phyloP scores from a whole-genome alignment of 2,888 invertebrate species.

The Tetheella fluctuosa region DNA sequence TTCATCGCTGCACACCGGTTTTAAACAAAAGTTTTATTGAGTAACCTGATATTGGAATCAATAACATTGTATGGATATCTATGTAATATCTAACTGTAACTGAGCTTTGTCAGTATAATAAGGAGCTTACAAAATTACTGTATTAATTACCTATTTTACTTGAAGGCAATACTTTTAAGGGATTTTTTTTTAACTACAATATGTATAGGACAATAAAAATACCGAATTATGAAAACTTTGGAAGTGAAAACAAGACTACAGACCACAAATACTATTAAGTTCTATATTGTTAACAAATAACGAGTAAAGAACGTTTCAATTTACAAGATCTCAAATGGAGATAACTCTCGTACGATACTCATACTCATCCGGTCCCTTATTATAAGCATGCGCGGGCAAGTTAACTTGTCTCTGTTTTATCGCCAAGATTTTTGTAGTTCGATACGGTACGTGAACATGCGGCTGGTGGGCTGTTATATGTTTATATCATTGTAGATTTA shows the following conservation, averaged over 20 bases:
- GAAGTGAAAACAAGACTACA: slow-evolving; percentile 1
- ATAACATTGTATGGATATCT: no score
- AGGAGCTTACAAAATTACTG: no score
- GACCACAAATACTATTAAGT: slow-evolving; percentile 32
- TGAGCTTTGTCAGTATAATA: no score
- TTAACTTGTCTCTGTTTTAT: slow-evolving; percentile 80
- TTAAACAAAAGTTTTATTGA: no score
- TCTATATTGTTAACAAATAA: slow-evolving; percentile 54
- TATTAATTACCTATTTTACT: no score
- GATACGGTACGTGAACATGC: slow-evolving; percentile 65
- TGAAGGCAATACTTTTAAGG: no score
- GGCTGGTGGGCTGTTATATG: slow-evolving; percentile 40
- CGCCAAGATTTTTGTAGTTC: slow-evolving; percentile 72
- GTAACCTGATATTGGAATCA: no score
- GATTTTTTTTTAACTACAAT: neutral
- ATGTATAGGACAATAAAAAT: neutral
- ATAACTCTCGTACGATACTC: slow-evolving; percentile 72
- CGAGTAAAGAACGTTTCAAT: slow-evolving; percentile 77
- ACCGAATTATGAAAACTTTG: neutral
- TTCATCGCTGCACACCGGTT: no score
- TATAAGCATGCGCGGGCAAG: slow-evolving; percentile 70
- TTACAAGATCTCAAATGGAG: slow-evolving; percentile 73
- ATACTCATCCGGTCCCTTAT: slow-evolving; percentile 70
- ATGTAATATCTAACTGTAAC: no score
- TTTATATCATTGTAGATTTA: slow-evolving; percentile 59